A percentile compares a stretch with the other conserved stretches of the same genome.
phyloP scores from a whole-genome alignment of 2,797 vertebrate species.

The Meriones psammophilus region DNA sequence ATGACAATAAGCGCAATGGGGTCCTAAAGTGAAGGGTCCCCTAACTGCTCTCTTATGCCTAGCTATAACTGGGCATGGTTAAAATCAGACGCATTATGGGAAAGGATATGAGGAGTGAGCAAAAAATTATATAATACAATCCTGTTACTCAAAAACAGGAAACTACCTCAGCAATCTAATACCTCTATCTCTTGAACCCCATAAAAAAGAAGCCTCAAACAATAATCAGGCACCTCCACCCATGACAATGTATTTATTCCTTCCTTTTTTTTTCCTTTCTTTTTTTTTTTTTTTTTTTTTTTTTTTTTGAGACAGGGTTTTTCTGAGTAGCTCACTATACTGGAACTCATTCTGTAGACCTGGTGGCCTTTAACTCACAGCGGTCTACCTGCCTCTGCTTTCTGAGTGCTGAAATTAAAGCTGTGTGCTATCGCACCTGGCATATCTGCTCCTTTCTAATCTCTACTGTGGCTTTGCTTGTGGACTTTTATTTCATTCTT shows the following conservation, averaged over 20 bases:
- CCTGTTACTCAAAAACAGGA: neutral
- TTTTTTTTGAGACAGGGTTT: neutral
- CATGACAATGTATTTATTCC: neutral
- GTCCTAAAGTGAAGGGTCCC: neutral
- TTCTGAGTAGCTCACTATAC: neutral
- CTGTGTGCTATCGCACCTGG: neutral
- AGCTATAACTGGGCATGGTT: neutral
- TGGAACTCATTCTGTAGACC: neutral
- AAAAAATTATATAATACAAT: neutral
- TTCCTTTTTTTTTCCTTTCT: too few relatives aligned
- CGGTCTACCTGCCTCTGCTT: neutral
- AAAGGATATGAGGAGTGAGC: neutral
- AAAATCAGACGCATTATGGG: neutral
- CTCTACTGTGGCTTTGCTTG: neutral
- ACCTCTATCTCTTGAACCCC: neutral
- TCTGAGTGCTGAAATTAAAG: neutral
- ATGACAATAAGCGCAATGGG: neutral
- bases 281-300: too few relatives aligned
- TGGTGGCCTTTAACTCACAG: neutral
- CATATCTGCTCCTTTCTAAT: neutral
- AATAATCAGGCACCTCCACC: neutral
- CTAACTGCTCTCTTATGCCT: neutral
- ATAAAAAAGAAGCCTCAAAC: neutral
- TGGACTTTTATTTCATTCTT: neutral
- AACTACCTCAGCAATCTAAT: neutral